A percentile compares a stretch with the other conserved stretches of the same genome.
Evolutionary conservation across 2,113 vertebrate genomes (phyloP).

Genomic region (Galeopterus variegatus): DNA sequence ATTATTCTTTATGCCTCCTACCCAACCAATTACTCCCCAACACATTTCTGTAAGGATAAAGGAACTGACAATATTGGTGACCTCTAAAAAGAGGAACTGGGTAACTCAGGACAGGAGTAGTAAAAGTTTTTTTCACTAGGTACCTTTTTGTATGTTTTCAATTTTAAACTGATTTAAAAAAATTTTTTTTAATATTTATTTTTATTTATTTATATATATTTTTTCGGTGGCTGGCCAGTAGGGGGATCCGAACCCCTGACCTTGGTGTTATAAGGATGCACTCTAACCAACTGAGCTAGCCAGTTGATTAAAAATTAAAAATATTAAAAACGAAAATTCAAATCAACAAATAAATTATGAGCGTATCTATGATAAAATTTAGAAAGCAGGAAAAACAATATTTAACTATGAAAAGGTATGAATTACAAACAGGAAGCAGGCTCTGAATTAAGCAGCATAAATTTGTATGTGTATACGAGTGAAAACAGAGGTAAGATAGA

Average conservation of each 20-base stretch:
- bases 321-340: constrained; percentile 39
- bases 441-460: not conserved
- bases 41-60: constrained; percentile 29
- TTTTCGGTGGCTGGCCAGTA: too few species aligned
- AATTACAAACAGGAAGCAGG: constrained; percentile 55
- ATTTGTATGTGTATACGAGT: not conserved
- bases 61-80: not conserved
- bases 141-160: not conserved
- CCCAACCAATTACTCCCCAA: too few species aligned
- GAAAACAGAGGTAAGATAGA: constrained; percentile 27
- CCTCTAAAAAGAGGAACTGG: not conserved
- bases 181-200: too few species aligned
- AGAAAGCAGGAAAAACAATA: constrained; percentile 51
- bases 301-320: not conserved
- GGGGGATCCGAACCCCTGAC: too few species aligned
- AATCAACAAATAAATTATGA: constrained; percentile 54
- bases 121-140: not conserved
- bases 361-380: constrained; percentile 29
- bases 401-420: constrained; percentile 38
- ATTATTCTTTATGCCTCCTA: too few species aligned
- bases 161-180: not conserved
- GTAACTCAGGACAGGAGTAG: not conserved
- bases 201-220: too few species aligned
- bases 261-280: too few species aligned
- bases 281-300: too few species aligned